A percentile compares a stretch with the other conserved stretches of the same genome.
phyloP scores from a whole-genome alignment of 2,113 vertebrate species.

The Bettongia penicillata region DNA sequence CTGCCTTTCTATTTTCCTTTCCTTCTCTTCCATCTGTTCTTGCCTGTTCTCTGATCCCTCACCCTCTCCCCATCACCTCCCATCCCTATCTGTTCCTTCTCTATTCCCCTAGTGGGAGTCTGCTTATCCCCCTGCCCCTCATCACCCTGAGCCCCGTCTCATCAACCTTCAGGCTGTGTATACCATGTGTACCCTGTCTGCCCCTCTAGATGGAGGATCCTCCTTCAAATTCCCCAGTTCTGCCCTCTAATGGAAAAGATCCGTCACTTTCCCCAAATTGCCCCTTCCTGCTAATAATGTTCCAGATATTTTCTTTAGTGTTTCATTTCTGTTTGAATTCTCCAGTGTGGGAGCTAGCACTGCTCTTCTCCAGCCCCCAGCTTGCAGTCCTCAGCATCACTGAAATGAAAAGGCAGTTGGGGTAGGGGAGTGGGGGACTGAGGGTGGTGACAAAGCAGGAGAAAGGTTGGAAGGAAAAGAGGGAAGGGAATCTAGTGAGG shows the following conservation, averaged over 20 bases:
- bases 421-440: no score
- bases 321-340: conserved; percentile 28
- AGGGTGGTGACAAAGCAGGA: not conserved
- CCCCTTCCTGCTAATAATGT: conserved; percentile 13
- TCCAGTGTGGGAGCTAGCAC: not conserved
- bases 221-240: conserved; percentile 29
- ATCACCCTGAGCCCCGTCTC: not conserved
- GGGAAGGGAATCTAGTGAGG: not conserved
- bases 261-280: conserved; percentile 1
- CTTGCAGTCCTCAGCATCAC: not conserved
- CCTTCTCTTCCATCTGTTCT: not conserved
- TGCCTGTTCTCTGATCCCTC: not conserved
- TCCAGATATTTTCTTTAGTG: not conserved
- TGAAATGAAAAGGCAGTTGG: not conserved
- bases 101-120: not conserved
- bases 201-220: not conserved
- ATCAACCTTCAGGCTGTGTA: not conserved
- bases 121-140: not conserved
- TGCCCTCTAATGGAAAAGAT: conserved; percentile 38
- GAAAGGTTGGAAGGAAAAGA: not conserved
- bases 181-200: not conserved
- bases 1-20: conserved; percentile 42
- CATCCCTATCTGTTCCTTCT: not conserved
- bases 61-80: not conserved
- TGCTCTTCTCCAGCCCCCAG: not conserved